phyloP scores from a whole-genome alignment of 1,140 invertebrate species.

The Drosophila asahinai region DNA sequence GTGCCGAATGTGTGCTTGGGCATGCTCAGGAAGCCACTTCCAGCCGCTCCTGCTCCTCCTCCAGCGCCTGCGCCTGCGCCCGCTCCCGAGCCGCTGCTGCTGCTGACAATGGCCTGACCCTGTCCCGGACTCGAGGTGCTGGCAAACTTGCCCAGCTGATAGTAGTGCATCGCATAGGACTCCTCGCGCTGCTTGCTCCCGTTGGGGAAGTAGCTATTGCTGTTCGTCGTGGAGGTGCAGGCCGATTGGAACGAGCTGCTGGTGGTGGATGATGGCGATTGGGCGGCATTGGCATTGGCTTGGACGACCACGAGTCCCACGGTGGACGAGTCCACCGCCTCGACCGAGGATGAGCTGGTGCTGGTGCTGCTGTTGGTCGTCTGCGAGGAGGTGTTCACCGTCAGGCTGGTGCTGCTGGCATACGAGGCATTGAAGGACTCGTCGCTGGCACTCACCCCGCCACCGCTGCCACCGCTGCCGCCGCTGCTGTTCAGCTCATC shows the following conservation, averaged over 20 bases:
- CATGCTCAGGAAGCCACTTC: conserved; percentile 57
- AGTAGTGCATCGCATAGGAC: conserved; percentile 40
- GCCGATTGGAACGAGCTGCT: conserved; percentile 69
- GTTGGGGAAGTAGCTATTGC: conserved; percentile 49
- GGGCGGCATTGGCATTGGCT: neutral
- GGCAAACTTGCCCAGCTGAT: conserved; percentile 57
- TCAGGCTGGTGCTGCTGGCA: conserved; percentile 66
- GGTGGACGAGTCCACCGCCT: conserved; percentile 27
- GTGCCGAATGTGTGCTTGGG: conserved; percentile 83
- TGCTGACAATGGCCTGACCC: conserved; percentile 65
- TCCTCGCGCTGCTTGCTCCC: conserved; percentile 39
- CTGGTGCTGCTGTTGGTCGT: neutral
- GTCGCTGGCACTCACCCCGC: conserved; percentile 48
- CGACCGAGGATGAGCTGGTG: conserved; percentile 19
- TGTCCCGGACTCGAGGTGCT: conserved; percentile 54
- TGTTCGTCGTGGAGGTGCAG: conserved; percentile 59
- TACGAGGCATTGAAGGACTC: conserved; percentile 70
- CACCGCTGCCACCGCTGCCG: conserved; percentile 40
- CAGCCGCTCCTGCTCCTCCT: conserved; percentile 14
- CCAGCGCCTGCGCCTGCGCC: neutral
- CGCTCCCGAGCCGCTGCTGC: conserved; percentile 43
- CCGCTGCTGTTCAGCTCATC: conserved; percentile 64
- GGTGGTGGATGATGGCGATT: conserved; percentile 54
- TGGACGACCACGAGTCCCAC: neutral
- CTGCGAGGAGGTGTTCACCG: conserved; percentile 65